Evolutionary conservation across 2,797 vertebrate species (phyloP).

Genomic region (Poliocrania exsul): DNA sequence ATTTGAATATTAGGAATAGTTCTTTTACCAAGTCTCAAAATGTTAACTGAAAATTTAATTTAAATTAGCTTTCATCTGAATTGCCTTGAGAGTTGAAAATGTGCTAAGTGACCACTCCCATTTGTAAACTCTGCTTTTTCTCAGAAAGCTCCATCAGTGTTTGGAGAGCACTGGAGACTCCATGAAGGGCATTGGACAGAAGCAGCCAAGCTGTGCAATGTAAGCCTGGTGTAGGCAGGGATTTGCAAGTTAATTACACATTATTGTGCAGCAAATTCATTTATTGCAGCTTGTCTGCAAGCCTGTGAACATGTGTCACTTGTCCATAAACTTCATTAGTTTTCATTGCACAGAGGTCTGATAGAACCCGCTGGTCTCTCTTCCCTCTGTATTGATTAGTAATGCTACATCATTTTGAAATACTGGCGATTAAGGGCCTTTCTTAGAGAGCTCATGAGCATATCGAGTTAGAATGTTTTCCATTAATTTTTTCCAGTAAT

Average conservation of each 20-base stretch:
- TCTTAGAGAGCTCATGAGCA: neutral
- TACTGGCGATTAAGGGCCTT: neutral
- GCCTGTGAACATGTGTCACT: conserved; percentile 18
- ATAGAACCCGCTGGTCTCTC: conserved; percentile 24
- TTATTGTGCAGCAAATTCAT: conserved; percentile 20
- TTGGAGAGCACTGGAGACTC: neutral
- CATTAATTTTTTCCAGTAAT: conserved; percentile 46
- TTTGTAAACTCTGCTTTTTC: neutral
- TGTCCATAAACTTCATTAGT: conserved; percentile 38
- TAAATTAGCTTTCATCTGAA: neutral
- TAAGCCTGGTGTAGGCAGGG: neutral
- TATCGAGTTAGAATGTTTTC: conserved; percentile 37
- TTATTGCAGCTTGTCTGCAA: conserved; percentile 14
- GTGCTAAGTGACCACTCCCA: neutral
- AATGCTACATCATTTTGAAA: conserved; percentile 53
- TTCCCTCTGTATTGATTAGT: conserved; percentile 50
- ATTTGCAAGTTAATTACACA: conserved; percentile 14
- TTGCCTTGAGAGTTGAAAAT: neutral
- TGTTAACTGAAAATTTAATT: neutral
- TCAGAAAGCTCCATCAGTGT: neutral
- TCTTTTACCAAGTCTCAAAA: neutral
- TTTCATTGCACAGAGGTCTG: conserved; percentile 24
- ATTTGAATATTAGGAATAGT: neutral
- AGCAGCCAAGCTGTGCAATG: neutral
- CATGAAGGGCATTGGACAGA: neutral